Base-by-base conservation (phyloP, 2,797 vertebrate species). In the Catharus ustulatus region DNA sequence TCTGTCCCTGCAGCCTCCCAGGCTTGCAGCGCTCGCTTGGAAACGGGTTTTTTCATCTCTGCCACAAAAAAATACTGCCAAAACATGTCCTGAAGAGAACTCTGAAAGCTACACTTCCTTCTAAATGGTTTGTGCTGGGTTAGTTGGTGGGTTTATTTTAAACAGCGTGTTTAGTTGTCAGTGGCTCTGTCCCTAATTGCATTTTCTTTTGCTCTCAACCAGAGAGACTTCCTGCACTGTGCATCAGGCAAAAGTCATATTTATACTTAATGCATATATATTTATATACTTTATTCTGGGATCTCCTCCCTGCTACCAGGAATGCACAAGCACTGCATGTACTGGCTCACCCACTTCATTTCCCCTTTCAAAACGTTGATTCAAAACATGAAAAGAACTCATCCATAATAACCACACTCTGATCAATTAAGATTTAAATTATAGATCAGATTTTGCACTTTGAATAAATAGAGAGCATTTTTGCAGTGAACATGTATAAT, bases 1-100 rank as follows among this genome's bases (percentile, higher is more conserved):
- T 85, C 51, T 87, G 95, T 93, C 95, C 79, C 89, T 84, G 84
- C 80, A 21, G 51, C 76, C 79, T 66, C 58, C 89, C 51, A 26
- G 85, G 58, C 45, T 58, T 19, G 1, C 9, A 85, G 19, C 11
- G 38, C 91, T 66, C 1, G 19, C 82, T 45, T 83, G 89, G 80
- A 93, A 95, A 85, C 17, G 48, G 8, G 7, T 4, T 52, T 62
- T 18, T 52, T 66, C 62, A 69, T 38, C 84, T 72, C 87, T 49
- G 34, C 42, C 61, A 63, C 51, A 66, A 79, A 79, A 32, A 67
- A 46, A 66, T 34, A 52, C 78, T 90, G 89, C 95, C 84, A 84
- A 90, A 95, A 66, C 23, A 9, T 34, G 86, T 81, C 77, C 85
- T 54, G 83, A 95, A 92, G 84, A 85, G 54, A 61, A 85, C 43